phyloP scores from a whole-genome alignment of 2,113 vertebrate species.

The Rhombomys opimus region DNA sequence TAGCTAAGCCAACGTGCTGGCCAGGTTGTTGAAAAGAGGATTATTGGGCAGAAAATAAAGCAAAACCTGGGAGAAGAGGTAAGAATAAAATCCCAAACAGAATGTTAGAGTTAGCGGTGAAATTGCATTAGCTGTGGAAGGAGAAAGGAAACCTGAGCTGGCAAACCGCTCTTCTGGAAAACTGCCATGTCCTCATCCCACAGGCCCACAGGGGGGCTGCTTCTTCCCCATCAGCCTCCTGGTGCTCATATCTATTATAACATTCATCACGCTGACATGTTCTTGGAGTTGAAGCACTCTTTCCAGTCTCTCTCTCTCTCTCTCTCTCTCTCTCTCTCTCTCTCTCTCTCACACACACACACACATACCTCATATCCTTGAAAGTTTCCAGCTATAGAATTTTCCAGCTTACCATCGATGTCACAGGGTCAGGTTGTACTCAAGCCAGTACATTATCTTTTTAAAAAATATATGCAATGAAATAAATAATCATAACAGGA shows the following conservation, averaged over 20 bases:
- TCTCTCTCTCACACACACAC: neutral
- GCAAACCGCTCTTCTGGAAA: neutral
- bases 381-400: neutral
- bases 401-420: neutral
- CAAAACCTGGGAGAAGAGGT: neutral
- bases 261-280: neutral
- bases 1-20: neutral
- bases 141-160: neutral
- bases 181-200: too few species aligned
- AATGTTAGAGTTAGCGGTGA: constrained; percentile 35
- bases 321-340: neutral
- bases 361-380: neutral
- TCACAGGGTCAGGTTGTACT: neutral
- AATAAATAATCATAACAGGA: neutral
- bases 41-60: neutral
- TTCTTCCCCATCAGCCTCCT: neutral
- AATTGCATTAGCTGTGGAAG: neutral
- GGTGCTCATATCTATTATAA: neutral
- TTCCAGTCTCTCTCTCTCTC: neutral
- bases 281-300: neutral
- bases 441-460: neutral
- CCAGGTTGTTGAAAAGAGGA: neutral
- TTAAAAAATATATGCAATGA: neutral
- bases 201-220: neutral
- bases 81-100: constrained; percentile 24